Percentiles rank a stretch among this genome's conserved stretches.
These are phyloP conservation scores for Mastomys natalensis DNA, from an alignment of 2,113 vertebrate genomes.

Conservation along the genomic window DNA sequence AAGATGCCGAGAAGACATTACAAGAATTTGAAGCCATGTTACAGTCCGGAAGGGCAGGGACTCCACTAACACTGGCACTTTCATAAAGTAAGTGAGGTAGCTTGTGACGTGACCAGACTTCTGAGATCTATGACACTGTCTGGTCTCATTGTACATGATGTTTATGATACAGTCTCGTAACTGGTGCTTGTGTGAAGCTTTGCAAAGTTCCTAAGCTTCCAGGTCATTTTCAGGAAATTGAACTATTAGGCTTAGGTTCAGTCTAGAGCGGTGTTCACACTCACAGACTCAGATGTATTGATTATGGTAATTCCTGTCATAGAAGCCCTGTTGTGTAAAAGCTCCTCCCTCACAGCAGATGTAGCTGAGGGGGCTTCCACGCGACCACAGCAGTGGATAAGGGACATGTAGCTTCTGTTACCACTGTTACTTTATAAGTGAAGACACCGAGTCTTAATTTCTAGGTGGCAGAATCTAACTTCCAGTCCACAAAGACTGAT, in stretches of 20 bases:
- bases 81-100: neutral
- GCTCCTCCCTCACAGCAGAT: neutral
- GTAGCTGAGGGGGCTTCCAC: neutral
- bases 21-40: neutral
- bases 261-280: neutral
- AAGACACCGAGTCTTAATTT: neutral
- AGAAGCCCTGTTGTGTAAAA: neutral
- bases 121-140: neutral
- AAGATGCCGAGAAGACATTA: neutral
- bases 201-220: neutral
- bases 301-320: neutral
- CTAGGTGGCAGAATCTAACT: neutral
- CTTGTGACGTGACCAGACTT: neutral
- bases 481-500: neutral
- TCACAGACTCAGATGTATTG: neutral
- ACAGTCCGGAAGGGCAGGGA: neutral
- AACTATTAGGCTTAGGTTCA: neutral
- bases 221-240: neutral
- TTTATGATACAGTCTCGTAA: constrained; percentile 9
- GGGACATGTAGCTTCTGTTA: neutral
- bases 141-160: neutral
- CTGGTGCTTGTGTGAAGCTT: neutral
- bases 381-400: neutral
- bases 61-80: neutral
- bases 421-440: neutral